Evolutionary conservation across 2,888 invertebrate species (phyloP).

Genomic region (Torymus aiolomorphi): DNA sequence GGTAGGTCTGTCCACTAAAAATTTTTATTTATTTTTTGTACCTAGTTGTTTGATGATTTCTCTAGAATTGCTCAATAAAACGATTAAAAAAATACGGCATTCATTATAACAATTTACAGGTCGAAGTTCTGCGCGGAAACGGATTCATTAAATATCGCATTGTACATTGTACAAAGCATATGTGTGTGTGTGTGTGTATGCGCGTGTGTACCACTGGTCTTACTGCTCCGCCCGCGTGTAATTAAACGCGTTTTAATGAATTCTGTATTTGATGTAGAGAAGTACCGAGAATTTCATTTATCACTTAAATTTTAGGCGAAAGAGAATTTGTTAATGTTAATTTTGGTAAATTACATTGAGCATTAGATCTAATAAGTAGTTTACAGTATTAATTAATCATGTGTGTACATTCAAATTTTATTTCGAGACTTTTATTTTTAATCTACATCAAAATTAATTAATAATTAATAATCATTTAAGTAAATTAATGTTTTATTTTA

Average conservation of each 20-base stretch:
- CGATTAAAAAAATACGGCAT: background rate
- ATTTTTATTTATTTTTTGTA: too few relatives aligned
- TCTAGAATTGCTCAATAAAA: too few relatives aligned
- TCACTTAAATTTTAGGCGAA: constrained; percentile 17
- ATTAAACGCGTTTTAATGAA: constrained; percentile 53
- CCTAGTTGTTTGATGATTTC: too few relatives aligned
- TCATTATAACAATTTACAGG: background rate
- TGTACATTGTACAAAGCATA: background rate
- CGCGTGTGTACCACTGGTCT: background rate
- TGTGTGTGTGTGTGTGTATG: background rate
- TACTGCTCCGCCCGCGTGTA: constrained; percentile 15
- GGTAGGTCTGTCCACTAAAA: too few relatives aligned
- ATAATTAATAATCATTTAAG: too few relatives aligned
- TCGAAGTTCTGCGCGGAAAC: constrained; percentile 8
- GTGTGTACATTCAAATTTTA: background rate
- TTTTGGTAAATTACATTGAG: background rate
- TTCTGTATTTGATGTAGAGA: constrained; percentile 40
- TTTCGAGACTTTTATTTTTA: too few relatives aligned
- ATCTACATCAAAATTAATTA: too few relatives aligned
- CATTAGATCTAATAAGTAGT: background rate
- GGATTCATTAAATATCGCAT: constrained; percentile 35
- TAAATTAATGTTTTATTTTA: too few relatives aligned
- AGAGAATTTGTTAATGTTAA: constrained; percentile 17
- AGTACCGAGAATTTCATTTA: background rate
- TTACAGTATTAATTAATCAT: background rate